Evolutionary conservation across 2,797 vertebrate species (phyloP).

Genomic region (Cyprinodon diabolis): DNA sequence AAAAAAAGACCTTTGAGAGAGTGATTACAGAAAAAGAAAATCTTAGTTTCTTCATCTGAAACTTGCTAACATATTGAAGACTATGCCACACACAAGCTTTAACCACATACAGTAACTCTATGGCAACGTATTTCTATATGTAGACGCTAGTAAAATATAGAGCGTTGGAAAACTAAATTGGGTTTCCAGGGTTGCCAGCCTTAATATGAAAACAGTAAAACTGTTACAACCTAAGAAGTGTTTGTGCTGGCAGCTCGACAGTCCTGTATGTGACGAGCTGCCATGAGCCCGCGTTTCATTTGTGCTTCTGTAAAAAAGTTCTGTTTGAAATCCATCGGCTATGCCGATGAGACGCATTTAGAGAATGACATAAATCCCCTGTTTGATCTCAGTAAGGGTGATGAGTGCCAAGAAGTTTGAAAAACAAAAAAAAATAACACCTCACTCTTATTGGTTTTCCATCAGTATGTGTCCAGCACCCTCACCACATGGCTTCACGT

Average conservation of each 20-base stretch:
- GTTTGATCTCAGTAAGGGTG: constrained; percentile 21
- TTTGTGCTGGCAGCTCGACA: constrained; percentile 74
- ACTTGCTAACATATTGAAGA: background rate
- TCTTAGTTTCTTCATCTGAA: background rate
- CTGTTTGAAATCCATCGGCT: constrained; percentile 50
- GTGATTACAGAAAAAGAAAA: background rate
- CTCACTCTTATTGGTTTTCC: constrained; percentile 46
- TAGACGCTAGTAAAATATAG: constrained; percentile 58
- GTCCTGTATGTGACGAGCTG: constrained; percentile 51
- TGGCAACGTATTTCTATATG: constrained; percentile 54
- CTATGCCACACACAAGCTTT: background rate
- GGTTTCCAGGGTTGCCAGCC: constrained; percentile 74
- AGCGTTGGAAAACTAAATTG: constrained; percentile 74
- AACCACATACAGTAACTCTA: background rate
- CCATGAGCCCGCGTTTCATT: constrained; percentile 67
- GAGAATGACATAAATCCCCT: constrained; percentile 29
- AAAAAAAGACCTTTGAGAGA: background rate
- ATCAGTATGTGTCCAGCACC: constrained; percentile 27
- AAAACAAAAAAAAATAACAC: constrained; percentile 37
- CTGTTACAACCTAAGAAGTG: constrained; percentile 81
- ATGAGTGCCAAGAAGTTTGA: constrained; percentile 38
- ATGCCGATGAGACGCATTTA: constrained; percentile 41
- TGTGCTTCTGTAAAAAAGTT: constrained; percentile 58
- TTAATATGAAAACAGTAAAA: constrained; percentile 81
- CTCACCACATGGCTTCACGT: constrained; percentile 25